Evolutionary conservation across 2,113 vertebrate species (phyloP).

Genomic region (Amphiprion percula): DNA sequence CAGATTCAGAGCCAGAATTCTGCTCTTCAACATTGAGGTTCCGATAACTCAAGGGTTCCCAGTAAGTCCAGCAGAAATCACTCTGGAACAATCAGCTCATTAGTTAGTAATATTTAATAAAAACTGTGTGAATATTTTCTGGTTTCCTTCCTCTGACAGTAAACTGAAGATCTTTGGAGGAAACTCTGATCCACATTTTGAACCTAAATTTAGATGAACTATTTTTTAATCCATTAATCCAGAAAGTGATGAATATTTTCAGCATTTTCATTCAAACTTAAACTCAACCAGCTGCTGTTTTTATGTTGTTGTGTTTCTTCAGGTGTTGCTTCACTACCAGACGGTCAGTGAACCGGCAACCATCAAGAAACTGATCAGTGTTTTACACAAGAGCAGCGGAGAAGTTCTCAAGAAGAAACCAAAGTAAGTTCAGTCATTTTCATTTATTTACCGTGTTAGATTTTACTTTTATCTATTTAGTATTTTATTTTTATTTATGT

Average conservation of each 20-base stretch:
- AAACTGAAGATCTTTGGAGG: too few relatives aligned
- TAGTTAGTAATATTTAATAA: too few relatives aligned
- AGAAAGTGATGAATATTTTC: too few relatives aligned
- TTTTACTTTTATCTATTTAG: too few relatives aligned
- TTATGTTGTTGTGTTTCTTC: neutral
- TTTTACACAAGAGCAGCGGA: constrained; percentile 95
- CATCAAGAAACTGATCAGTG: constrained; percentile 90
- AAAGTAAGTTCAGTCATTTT: constrained; percentile 83
- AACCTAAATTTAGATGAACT: too few relatives aligned
- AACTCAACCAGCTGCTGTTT: neutral
- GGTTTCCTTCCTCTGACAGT: neutral
- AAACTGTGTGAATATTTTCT: neutral
- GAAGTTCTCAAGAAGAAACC: constrained; percentile 98
- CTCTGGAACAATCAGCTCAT: too few relatives aligned
- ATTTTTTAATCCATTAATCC: too few relatives aligned
- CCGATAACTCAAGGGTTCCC: constrained; percentile 98
- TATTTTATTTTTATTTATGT: neutral
- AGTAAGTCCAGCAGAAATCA: constrained; percentile 83
- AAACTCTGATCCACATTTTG: too few relatives aligned
- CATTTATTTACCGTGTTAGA: too few relatives aligned
- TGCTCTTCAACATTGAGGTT: constrained; percentile 97
- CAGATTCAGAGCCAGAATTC: constrained; percentile 93
- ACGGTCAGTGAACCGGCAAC: constrained; percentile 96
- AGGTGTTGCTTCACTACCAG: constrained; percentile 98
- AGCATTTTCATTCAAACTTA: neutral